These are phyloP conservation scores for Andrena trimmerana DNA, from an alignment of 2,888 invertebrate genomes.

Conservation along the genomic window DNA sequence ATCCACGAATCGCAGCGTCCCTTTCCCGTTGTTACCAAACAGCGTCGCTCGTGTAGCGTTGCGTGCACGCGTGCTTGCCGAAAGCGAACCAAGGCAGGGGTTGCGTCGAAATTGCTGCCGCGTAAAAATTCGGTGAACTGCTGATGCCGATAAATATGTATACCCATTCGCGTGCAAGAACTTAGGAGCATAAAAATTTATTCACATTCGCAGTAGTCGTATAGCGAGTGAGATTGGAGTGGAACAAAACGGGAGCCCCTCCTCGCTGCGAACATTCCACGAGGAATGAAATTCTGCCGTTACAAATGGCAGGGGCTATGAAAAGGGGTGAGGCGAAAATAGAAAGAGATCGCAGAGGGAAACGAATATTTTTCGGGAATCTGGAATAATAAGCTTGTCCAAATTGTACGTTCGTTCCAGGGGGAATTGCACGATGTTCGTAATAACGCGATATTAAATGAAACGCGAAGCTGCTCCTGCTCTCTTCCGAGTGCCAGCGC, in stretches of 20 bases:
- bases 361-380: not conserved
- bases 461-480: conserved; percentile 9
- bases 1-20: conserved; percentile 4
- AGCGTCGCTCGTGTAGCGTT: not conserved
- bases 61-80: not conserved
- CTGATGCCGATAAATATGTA: too few relatives aligned
- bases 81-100: not conserved
- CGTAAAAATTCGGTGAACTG: too few relatives aligned
- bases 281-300: conserved; percentile 1
- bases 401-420: conserved; percentile 4
- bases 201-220: too few relatives aligned
- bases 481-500: conserved; percentile 3
- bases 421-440: conserved; percentile 16
- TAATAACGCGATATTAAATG: conserved; percentile 41
- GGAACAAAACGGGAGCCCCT: not conserved
- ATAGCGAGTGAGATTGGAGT: too few relatives aligned
- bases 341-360: not conserved
- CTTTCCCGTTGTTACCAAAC: not conserved
- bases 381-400: conserved; percentile 30
- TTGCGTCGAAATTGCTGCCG: not conserved
- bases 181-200: too few relatives aligned
- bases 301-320: not conserved
- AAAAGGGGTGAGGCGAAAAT: not conserved
- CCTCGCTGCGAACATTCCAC: too few relatives aligned
- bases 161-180: not conserved